These are phyloP conservation scores for Sebastes dallii DNA, from an alignment of 2,797 vertebrate genomes.

Conservation along the genomic window DNA sequence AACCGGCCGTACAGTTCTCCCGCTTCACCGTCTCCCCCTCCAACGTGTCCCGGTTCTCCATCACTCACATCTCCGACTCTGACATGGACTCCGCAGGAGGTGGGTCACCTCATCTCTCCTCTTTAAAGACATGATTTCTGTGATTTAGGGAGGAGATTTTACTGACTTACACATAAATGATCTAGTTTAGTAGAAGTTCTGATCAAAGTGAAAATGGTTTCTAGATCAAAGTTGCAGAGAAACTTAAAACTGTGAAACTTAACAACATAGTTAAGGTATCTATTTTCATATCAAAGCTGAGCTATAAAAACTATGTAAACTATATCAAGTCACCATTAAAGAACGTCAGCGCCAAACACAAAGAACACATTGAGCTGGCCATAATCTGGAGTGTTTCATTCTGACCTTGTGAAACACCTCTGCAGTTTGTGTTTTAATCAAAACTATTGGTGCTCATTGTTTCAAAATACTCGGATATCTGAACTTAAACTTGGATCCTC, in stretches of 20 bases:
- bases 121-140: not conserved
- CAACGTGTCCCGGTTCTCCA: slow-evolving; percentile 91
- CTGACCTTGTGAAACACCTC: not conserved
- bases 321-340: not conserved
- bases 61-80: slow-evolving; percentile 93
- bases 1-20: slow-evolving; percentile 80
- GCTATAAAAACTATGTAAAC: too few relatives aligned
- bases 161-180: not conserved
- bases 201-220: not conserved
- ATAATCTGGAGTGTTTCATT: not conserved
- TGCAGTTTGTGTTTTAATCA: not conserved
- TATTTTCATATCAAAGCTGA: not conserved
- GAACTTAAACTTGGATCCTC: not conserved
- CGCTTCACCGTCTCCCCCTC: slow-evolving; percentile 94
- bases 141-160: not conserved
- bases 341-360: not conserved
- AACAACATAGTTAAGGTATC: not conserved
- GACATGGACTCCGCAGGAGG: slow-evolving; percentile 88
- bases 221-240: not conserved
- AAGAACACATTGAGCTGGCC: not conserved
- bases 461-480: not conserved
- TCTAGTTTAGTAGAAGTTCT: not conserved
- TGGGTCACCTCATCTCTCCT: slow-evolving; percentile 47
- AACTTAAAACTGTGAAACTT: not conserved
- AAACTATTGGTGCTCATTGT: not conserved